Evolutionary conservation across 2,888 invertebrate genomes (phyloP).

Genomic region (Resseliella maxima): DNA sequence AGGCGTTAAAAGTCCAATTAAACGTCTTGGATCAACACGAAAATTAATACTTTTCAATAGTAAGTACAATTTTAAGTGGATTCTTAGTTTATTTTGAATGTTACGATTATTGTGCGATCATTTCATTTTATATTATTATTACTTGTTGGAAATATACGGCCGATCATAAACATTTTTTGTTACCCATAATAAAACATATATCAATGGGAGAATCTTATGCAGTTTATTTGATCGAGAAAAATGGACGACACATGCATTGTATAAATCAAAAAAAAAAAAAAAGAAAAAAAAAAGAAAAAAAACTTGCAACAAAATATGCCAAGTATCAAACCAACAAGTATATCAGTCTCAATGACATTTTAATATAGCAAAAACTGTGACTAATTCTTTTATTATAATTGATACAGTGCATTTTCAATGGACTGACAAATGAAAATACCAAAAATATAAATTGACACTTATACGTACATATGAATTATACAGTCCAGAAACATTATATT

Average conservation of each 20-base stretch:
- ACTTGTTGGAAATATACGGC: conserved; percentile 20
- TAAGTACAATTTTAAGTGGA: conserved; percentile 70
- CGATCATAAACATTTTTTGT: too few species aligned
- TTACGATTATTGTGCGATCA: too few species aligned
- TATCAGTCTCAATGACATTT: conserved; percentile 31
- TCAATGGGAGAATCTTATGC: too few species aligned
- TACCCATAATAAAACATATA: too few species aligned
- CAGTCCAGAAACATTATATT: too few species aligned
- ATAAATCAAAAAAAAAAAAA: neutral
- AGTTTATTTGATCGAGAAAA: too few species aligned
- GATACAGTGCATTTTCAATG: neutral
- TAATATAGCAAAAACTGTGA: conserved; percentile 8
- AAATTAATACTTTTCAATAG: conserved; percentile 83
- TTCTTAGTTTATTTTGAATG: neutral
- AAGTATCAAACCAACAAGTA: neutral
- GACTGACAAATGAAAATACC: neutral
- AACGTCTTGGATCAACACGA: conserved; percentile 82
- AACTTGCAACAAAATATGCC: neutral
- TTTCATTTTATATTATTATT: neutral
- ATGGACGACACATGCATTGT: too few species aligned
- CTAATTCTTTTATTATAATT: neutral
- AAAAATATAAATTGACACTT: neutral
- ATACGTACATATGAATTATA: too few species aligned
- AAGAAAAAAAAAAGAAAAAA: neutral
- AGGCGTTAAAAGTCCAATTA: conserved; percentile 83